Evolutionary conservation across 2,888 invertebrate genomes (phyloP).

Genomic region (Germaria angustata): DNA sequence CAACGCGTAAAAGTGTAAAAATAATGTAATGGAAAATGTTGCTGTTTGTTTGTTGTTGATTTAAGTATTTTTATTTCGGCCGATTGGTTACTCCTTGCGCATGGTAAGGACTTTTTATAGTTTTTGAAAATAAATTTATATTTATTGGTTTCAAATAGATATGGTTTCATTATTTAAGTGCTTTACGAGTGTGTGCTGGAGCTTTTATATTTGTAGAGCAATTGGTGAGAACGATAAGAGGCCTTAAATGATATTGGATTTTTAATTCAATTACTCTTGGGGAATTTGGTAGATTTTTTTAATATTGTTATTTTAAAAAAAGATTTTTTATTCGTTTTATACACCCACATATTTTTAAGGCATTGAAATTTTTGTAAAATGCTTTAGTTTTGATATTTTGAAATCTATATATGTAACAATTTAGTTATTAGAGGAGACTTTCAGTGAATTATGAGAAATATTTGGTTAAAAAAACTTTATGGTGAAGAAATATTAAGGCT

Average conservation of each 20-base stretch:
- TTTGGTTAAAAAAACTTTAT: no score
- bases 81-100: not conserved
- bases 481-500: no score
- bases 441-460: no score
- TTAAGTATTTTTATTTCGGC: not conserved
- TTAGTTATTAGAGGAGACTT: no score
- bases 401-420: no score
- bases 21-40: conserved; percentile 60
- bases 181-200: conserved; percentile 6
- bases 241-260: conserved; percentile 50
- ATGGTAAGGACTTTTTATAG: conserved; percentile 20
- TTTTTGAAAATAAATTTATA: conserved; percentile 34
- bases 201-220: not conserved
- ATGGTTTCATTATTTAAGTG: conserved; percentile 52
- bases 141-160: conserved; percentile 42
- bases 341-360: not conserved
- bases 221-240: conserved; percentile 11
- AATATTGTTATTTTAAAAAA: not conserved
- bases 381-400: not conserved
- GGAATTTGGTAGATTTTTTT: not conserved
- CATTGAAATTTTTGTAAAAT: not conserved
- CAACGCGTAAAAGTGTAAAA: conserved; percentile 60
- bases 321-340: not conserved
- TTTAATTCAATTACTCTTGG: conserved; percentile 29
- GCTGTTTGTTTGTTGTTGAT: not conserved